These are phyloP conservation scores for Tigriopus japonicus DNA, from an alignment of 1,140 invertebrate genomes.

Conservation along the genomic window DNA sequence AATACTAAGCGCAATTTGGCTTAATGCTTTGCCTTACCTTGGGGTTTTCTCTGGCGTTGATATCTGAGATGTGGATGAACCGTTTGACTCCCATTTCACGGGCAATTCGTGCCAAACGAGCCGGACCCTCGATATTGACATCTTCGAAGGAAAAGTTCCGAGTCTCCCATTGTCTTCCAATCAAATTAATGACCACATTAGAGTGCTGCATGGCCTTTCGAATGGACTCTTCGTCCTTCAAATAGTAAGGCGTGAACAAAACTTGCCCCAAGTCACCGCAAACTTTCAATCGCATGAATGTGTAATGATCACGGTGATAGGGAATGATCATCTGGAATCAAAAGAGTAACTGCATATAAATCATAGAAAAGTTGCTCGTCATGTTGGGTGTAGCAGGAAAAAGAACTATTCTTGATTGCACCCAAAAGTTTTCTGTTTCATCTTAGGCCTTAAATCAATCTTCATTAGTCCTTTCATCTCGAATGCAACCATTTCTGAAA, in stretches of 20 bases:
- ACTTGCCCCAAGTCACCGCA: conserved; percentile 90
- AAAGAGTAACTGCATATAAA: conserved; percentile 28
- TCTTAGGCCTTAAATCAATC: no score
- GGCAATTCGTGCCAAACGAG: conserved; percentile 49
- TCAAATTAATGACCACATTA: conserved; percentile 89
- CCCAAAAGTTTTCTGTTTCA: no score
- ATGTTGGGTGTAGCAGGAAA: no score
- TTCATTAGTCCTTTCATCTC: no score
- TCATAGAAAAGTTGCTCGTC: no score
- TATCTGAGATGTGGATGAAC: conserved; percentile 61
- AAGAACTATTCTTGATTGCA: no score
- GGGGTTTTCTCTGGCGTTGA: conserved; percentile 47
- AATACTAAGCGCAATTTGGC: no score
- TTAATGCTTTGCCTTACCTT: no score
- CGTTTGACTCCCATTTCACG: conserved; percentile 55
- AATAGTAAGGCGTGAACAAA: conserved; percentile 61
- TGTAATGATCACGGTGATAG: conserved; percentile 68
- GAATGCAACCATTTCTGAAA: no score
- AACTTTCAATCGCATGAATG: conserved; percentile 52
- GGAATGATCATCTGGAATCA: conserved; percentile 57
- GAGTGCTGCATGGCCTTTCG: conserved; percentile 75
- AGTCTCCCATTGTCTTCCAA: conserved; percentile 80
- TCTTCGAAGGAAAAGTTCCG: conserved; percentile 64
- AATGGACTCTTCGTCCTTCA: conserved; percentile 74
- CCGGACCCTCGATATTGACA: conserved; percentile 41